A percentile compares a stretch with the other conserved stretches of the same genome.
Conservation (phyloP, 2,113 vertebrate species). For the Recurvirostra avosetta region DNA sequence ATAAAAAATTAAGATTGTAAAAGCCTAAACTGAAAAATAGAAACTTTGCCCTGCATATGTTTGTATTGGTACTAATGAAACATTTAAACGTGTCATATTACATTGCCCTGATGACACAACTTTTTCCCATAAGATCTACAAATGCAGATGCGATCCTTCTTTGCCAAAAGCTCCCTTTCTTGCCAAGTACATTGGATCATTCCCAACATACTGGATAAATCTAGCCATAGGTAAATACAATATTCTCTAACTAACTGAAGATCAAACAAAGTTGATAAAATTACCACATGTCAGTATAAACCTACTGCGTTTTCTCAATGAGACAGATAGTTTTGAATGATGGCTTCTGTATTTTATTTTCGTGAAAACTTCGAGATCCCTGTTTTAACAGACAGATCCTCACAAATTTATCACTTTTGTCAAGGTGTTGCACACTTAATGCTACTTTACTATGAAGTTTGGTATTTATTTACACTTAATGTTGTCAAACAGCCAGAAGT, state of each 20-base stretch:
- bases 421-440: neutral
- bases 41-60: neutral
- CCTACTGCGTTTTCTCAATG: neutral
- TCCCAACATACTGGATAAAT: neutral
- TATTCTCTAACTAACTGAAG: neutral
- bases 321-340: neutral
- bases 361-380: neutral
- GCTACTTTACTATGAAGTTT: neutral
- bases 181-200: neutral
- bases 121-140: conserved; percentile 19
- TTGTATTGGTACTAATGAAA: neutral
- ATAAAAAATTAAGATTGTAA: neutral
- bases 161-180: neutral
- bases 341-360: neutral
- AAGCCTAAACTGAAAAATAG: neutral
- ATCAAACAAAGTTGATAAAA: neutral
- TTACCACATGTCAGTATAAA: neutral
- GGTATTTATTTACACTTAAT: neutral
- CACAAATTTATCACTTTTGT: neutral
- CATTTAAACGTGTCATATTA: neutral
- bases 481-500: neutral
- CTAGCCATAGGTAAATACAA: neutral
- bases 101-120: neutral
- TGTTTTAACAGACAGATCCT: neutral
- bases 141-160: neutral